Evolutionary conservation across 2,113 vertebrate species (phyloP).

Genomic region (Ceyx melanurus): DNA sequence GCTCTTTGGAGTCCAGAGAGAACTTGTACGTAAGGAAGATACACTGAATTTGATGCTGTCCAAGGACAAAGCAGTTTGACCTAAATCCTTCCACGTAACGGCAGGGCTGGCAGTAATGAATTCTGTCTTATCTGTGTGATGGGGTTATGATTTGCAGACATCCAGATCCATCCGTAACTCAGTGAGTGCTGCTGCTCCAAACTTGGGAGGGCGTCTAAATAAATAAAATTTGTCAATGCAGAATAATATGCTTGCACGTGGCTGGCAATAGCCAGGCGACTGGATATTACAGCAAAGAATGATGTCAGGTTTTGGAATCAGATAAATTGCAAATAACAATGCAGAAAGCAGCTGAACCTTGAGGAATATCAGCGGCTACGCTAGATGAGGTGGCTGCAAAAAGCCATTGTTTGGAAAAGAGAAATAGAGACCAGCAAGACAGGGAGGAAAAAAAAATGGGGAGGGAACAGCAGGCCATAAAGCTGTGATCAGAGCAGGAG

Average conservation of each 20-base stretch:
- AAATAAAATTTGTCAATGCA: conserved; percentile 56
- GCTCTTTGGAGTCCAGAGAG: not conserved
- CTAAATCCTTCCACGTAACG: conserved; percentile 19
- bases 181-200: not conserved
- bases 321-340: conserved; percentile 75
- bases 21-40: not conserved
- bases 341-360: conserved; percentile 60
- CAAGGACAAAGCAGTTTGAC: conserved; percentile 60
- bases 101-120: conserved; percentile 35
- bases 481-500: not conserved
- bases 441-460: not conserved
- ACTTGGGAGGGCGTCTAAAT: conserved; percentile 22
- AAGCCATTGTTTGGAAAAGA: not conserved
- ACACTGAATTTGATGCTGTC: not conserved
- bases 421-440: not conserved
- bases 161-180: conserved; percentile 60
- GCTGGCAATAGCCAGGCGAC: conserved; percentile 50
- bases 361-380: conserved; percentile 39
- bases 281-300: conserved; percentile 28
- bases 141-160: conserved; percentile 54
- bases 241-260: conserved; percentile 25
- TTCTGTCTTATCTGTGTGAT: conserved; percentile 55
- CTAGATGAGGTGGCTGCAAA: conserved; percentile 36
- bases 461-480: not conserved
- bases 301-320: conserved; percentile 72